Evolutionary conservation across 2,113 vertebrate genomes (phyloP).

Genomic region (Hypomesus transpacificus): DNA sequence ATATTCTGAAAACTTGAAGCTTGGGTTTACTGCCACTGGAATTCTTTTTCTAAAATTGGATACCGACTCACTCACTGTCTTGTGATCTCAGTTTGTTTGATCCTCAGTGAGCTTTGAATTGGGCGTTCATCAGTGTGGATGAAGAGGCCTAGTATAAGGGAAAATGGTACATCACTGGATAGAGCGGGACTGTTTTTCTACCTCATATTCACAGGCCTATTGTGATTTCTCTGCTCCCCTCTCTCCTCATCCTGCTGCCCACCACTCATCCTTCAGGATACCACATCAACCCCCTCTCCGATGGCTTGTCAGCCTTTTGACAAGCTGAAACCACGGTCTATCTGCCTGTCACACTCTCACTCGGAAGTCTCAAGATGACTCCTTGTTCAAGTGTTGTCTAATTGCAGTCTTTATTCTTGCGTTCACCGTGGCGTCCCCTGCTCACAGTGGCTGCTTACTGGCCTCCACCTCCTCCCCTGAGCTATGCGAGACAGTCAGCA

Average conservation of each 20-base stretch:
- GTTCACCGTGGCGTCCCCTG: too few species aligned
- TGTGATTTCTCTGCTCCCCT: background rate
- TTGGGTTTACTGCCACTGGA: background rate
- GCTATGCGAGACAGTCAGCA: background rate
- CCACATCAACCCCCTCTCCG: too few species aligned
- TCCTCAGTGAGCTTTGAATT: background rate
- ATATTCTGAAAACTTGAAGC: background rate
- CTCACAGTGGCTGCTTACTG: background rate
- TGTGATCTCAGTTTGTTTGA: slow-evolving; percentile 1
- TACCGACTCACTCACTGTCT: background rate
- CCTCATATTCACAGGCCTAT: background rate
- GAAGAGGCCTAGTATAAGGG: background rate
- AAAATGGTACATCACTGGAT: background rate
- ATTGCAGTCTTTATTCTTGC: too few species aligned
- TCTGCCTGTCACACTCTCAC: too few species aligned
- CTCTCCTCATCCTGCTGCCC: background rate
- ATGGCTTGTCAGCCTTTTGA: too few species aligned
- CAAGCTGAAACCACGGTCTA: too few species aligned
- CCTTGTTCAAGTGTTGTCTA: too few species aligned
- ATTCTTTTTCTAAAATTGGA: background rate
- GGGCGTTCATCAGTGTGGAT: background rate
- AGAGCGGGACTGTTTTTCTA: background rate
- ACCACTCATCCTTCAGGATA: too few species aligned
- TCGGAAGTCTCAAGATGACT: too few species aligned
- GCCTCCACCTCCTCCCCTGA: background rate